These are phyloP conservation scores for Oxyura jamaicensis DNA, from an alignment of 2,113 vertebrate species.

Conservation along the genomic window DNA sequence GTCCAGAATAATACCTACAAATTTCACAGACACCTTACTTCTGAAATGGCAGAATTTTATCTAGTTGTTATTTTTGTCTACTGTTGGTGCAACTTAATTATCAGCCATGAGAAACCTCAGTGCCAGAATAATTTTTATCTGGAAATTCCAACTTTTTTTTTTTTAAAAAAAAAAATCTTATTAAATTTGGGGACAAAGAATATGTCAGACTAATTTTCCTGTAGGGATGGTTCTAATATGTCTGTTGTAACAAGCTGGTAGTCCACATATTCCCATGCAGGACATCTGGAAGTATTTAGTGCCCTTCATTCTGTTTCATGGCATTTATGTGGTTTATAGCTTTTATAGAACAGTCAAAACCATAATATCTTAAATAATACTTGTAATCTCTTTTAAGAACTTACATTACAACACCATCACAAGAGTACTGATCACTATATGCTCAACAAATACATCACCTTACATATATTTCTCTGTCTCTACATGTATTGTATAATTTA, in stretches of 20 bases:
- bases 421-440: background rate
- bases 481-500: background rate
- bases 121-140: background rate
- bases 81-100: background rate
- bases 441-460: background rate
- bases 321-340: background rate
- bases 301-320: background rate
- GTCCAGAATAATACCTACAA: background rate
- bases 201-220: background rate
- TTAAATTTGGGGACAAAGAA: background rate
- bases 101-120: background rate
- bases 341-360: background rate
- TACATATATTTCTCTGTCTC: background rate
- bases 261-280: background rate
- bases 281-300: background rate
- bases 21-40: background rate
- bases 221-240: background rate
- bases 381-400: background rate
- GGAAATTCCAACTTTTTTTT: background rate
- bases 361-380: background rate
- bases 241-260: background rate
- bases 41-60: background rate
- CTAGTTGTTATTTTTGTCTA: background rate
- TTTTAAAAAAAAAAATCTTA: too few species aligned
- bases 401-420: background rate